phyloP scores from a whole-genome alignment of 2,888 invertebrate species.

The Eristalis pertinax region DNA sequence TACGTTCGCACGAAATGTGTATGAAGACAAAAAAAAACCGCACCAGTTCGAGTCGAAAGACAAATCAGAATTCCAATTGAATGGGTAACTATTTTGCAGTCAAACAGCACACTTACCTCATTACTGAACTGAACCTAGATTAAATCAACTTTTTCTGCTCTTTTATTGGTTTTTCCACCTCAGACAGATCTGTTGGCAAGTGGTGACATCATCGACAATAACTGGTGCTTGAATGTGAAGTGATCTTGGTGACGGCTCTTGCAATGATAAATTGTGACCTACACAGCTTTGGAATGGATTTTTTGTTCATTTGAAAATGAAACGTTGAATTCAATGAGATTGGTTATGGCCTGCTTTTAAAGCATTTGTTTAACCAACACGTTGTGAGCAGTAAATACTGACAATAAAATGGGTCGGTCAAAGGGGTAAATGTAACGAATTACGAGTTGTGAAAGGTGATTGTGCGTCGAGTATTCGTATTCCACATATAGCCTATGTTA shows the following conservation, averaged over 20 bases:
- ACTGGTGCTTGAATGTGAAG: slow-evolving; percentile 16
- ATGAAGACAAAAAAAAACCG: neutral
- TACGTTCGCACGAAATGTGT: neutral
- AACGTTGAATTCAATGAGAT: neutral
- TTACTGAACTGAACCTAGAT: slow-evolving; percentile 10
- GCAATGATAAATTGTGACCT: slow-evolving; percentile 18
- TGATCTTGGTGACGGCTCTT: neutral
- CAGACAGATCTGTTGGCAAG: slow-evolving; percentile 5
- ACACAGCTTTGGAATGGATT: slow-evolving; percentile 11
- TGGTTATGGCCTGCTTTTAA: neutral
- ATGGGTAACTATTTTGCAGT: neutral
- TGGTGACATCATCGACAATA: slow-evolving; percentile 25
- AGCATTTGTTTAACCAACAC: neutral
- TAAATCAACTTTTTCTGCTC: slow-evolving; percentile 7
- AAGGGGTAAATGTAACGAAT: too few relatives aligned
- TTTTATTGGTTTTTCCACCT: slow-evolving; percentile 21
- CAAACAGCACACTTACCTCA: slow-evolving; percentile 1
- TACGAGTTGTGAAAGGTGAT: too few relatives aligned
- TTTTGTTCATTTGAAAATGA: neutral
- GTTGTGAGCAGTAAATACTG: too few relatives aligned
- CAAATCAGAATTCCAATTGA: neutral
- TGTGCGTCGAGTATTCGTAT: too few relatives aligned
- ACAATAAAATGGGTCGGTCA: too few relatives aligned
- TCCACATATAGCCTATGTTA: too few relatives aligned
- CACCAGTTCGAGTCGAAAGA: neutral